A percentile compares a stretch with the other conserved stretches of the same genome.
Conservation (phyloP, 37 sponge, comb jelly and placozoan species). For the Bolinopsis microptera region DNA sequence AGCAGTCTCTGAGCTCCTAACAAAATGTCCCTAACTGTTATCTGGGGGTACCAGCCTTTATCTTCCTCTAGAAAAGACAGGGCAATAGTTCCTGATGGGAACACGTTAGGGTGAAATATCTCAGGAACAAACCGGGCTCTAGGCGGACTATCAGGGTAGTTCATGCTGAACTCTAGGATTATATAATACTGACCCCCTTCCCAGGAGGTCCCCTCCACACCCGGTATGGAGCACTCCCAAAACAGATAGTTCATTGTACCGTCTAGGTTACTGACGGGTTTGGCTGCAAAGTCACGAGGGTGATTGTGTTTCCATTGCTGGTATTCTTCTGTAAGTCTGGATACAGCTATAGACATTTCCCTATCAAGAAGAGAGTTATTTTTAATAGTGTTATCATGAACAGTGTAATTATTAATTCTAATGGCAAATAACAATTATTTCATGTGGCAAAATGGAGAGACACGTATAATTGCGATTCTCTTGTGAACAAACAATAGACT, state of each 20-base stretch:
- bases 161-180: background rate
- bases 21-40: constrained; percentile 41
- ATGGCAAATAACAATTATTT: too few relatives aligned
- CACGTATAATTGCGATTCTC: too few relatives aligned
- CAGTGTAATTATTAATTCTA: too few relatives aligned
- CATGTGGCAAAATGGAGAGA: too few relatives aligned
- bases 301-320: constrained; percentile 57
- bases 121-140: background rate
- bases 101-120: constrained; percentile 56
- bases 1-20: constrained; percentile 31
- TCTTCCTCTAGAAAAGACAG: background rate
- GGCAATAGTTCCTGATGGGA: constrained; percentile 39
- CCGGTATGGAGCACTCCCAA: constrained; percentile 60
- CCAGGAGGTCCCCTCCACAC: constrained; percentile 5
- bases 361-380: background rate
- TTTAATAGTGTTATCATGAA: too few relatives aligned
- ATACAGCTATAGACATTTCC: constrained; percentile 22
- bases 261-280: constrained; percentile 6
- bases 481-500: too few relatives aligned
- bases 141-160: constrained; percentile 34
- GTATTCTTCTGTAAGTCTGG: background rate
- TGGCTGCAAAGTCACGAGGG: constrained; percentile 22
- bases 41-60: constrained; percentile 33
- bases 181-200: constrained; percentile 53
- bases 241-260: constrained; percentile 3